These are phyloP conservation scores for Neodiprion pinetum DNA, from an alignment of 1,140 invertebrate genomes.

Conservation along the genomic window DNA sequence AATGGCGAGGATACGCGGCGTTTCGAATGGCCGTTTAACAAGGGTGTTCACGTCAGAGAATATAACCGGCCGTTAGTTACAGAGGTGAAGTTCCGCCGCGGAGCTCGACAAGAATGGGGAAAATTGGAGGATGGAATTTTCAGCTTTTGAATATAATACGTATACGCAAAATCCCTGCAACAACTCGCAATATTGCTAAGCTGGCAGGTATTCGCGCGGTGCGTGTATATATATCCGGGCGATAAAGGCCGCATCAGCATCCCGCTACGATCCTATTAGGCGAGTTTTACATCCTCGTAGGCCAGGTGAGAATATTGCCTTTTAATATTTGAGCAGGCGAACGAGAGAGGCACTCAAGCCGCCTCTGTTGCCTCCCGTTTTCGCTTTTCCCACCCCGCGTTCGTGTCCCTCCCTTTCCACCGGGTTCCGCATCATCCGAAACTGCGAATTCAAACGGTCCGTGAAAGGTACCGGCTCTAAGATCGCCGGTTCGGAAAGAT, in stretches of 20 bases:
- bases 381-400: no score
- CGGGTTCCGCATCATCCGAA: no score
- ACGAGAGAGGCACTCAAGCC: no score
- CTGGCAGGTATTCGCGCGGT: neutral
- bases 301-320: neutral
- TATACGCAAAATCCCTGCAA: neutral
- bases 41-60: neutral
- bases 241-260: neutral
- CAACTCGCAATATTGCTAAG: neutral
- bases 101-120: no score
- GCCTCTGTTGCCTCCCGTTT: no score
- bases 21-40: neutral
- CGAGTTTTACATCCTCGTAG: neutral
- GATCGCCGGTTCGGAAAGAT: no score
- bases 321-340: conserved; percentile 3
- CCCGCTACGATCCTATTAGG: neutral
- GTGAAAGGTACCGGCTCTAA: no score
- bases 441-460: no score
- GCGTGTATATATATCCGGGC: neutral
- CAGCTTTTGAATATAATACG: no score
- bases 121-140: neutral
- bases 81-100: neutral
- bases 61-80: neutral
- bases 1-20: neutral
- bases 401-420: no score